A percentile compares a stretch with the other conserved stretches of the same genome.
Conservation (phyloP, 1,140 invertebrate genomes). For the Monomorium pharaonis region DNA sequence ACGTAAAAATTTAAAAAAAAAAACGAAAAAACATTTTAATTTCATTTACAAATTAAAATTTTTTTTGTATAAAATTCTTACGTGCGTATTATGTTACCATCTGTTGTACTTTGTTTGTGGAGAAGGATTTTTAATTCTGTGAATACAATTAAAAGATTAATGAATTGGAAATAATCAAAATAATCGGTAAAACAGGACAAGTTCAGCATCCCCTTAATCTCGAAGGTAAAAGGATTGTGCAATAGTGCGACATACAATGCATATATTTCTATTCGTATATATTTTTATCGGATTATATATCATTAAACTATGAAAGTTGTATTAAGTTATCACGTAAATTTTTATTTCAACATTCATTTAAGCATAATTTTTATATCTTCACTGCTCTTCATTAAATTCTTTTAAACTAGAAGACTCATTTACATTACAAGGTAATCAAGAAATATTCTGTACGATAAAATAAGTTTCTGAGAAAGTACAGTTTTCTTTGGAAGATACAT, state of each 20-base stretch:
- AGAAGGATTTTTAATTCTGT: no score
- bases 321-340: constrained; percentile 1
- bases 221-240: neutral
- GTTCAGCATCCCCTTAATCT: no score
- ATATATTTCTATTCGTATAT: neutral
- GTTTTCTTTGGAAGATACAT: neutral
- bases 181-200: no score
- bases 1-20: no score
- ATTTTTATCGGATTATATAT: neutral
- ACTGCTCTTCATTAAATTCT: neutral
- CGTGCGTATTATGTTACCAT: no score
- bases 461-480: neutral
- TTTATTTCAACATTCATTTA: neutral
- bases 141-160: no score
- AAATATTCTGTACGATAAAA: neutral
- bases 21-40: no score
- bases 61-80: no score
- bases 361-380: neutral
- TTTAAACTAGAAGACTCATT: neutral
- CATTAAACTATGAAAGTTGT: neutral
- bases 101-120: no score
- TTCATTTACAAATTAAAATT: no score
- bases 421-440: neutral
- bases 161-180: no score
- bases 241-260: neutral